Percentiles rank a stretch among this genome's conserved stretches.
These are phyloP conservation scores for Misgurnus anguillicaudatus DNA, from an alignment of 2,113 vertebrate species.

Conservation along the genomic window DNA sequence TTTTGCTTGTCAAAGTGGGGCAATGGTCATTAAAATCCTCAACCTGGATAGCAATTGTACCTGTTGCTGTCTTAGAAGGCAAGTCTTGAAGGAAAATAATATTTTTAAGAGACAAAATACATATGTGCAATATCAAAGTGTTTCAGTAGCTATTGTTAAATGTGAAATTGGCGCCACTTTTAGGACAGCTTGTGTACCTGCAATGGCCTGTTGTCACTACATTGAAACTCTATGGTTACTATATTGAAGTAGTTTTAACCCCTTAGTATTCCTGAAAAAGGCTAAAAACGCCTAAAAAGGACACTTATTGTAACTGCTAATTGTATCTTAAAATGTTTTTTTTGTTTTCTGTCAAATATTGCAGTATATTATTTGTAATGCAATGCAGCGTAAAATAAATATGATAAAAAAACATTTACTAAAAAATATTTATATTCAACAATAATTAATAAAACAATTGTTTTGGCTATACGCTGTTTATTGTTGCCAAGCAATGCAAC, in stretches of 20 bases:
- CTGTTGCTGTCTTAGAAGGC: constrained; percentile 83
- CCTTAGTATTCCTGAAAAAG: too few species aligned
- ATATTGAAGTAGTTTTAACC: neutral
- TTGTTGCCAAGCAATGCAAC: too few species aligned
- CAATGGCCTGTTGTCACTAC: neutral
- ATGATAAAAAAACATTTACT: neutral
- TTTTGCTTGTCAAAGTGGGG: constrained; percentile 73
- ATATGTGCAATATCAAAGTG: neutral
- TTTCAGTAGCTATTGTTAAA: constrained; percentile 6
- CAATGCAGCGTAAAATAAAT: neutral
- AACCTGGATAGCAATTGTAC: constrained; percentile 83
- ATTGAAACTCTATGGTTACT: neutral
- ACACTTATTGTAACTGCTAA: too few species aligned
- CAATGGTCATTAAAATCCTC: constrained; percentile 90
- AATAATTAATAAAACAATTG: too few species aligned
- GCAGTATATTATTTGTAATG: too few species aligned
- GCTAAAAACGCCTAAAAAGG: too few species aligned
- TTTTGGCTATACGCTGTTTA: too few species aligned
- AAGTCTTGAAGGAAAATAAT: constrained; percentile 63
- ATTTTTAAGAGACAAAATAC: neutral
- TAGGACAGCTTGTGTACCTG: neutral
- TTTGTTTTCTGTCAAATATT: too few species aligned
- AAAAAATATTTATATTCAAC: neutral
- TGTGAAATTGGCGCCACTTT: neutral
- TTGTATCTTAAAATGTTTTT: too few species aligned